A percentile compares a stretch with the other conserved stretches of the same genome.
Conservation (phyloP, 2,888 invertebrate genomes). For the Campoplex capitator region DNA sequence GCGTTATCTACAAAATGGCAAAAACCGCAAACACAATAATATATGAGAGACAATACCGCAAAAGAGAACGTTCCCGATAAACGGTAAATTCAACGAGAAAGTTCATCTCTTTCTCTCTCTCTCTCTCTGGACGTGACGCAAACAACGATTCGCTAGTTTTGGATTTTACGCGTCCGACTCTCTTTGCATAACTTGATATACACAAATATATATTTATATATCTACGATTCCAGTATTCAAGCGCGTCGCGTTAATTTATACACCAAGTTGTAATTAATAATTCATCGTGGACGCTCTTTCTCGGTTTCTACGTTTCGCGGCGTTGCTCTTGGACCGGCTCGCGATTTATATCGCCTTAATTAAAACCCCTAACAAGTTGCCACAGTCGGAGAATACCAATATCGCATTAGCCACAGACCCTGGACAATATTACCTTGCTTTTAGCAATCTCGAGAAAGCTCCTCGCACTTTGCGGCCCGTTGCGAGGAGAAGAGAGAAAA, state of each 20-base stretch:
- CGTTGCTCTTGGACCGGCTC: slow-evolving; percentile 69
- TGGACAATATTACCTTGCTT: slow-evolving; percentile 70
- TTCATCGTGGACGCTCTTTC: slow-evolving; percentile 76
- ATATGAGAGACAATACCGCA: slow-evolving; percentile 51
- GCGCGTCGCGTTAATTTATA: slow-evolving; percentile 81
- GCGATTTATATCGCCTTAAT: slow-evolving; percentile 84
- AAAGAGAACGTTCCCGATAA: slow-evolving; percentile 57
- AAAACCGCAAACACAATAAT: slow-evolving; percentile 50
- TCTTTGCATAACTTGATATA: not conserved
- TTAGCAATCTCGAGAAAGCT: slow-evolving; percentile 59
- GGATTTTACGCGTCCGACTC: slow-evolving; percentile 78
- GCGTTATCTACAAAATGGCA: slow-evolving; percentile 57
- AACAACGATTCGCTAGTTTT: slow-evolving; percentile 79
- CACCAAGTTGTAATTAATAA: slow-evolving; percentile 84
- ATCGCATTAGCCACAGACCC: slow-evolving; percentile 78
- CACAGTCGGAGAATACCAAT: slow-evolving; percentile 82
- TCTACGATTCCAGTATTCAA: slow-evolving; percentile 34
- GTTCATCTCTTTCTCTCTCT: slow-evolving; percentile 24
- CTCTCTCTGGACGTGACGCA: slow-evolving; percentile 58
- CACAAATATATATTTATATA: slow-evolving; percentile 33
- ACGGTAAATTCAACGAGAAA: slow-evolving; percentile 60
- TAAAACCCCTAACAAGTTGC: slow-evolving; percentile 83
- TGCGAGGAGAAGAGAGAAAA: slow-evolving; percentile 29
- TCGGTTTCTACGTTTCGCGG: slow-evolving; percentile 56
- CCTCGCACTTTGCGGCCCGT: slow-evolving; percentile 45